A percentile compares a stretch with the other conserved stretches of the same genome.
phyloP scores from a whole-genome alignment of 1,140 invertebrate genomes.

The Piezodorus guildinii region DNA sequence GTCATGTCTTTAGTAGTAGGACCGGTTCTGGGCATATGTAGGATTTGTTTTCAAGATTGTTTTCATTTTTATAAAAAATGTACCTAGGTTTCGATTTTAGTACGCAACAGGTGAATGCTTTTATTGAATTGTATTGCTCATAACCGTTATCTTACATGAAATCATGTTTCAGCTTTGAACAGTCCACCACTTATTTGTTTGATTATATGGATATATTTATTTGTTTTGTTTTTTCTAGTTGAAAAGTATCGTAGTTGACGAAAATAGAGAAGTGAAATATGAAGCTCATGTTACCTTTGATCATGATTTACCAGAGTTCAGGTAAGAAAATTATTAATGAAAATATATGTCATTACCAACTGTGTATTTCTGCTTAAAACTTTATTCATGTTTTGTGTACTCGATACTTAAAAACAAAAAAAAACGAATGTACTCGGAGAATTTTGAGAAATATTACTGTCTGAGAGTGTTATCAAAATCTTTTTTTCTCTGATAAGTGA shows the following conservation, averaged over 20 bases:
- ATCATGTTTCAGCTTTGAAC: neutral
- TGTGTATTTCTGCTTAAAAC: neutral
- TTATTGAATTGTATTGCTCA: no score
- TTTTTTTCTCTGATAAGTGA: no score
- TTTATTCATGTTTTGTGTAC: no score
- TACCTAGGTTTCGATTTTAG: conserved; percentile 69
- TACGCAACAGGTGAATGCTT: conserved; percentile 55
- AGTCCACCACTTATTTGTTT: neutral
- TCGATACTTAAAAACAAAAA: no score
- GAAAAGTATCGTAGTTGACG: conserved; percentile 76
- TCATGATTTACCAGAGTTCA: conserved; percentile 78
- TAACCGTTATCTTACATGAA: no score
- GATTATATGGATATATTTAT: conserved; percentile 20
- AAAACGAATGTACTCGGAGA: no score
- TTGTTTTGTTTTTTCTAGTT: conserved; percentile 59
- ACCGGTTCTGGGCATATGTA: no score
- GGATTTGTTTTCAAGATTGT: no score
- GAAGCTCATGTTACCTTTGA: conserved; percentile 81
- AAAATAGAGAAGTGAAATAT: conserved; percentile 57
- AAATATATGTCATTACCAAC: neutral
- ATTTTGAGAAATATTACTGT: no score
- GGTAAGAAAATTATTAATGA: conserved; percentile 41
- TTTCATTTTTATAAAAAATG: neutral
- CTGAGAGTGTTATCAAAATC: no score
- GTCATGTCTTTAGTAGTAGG: no score